Evolutionary conservation across 2,888 invertebrate species (phyloP).

Genomic region (Callinectes sapidus): DNA sequence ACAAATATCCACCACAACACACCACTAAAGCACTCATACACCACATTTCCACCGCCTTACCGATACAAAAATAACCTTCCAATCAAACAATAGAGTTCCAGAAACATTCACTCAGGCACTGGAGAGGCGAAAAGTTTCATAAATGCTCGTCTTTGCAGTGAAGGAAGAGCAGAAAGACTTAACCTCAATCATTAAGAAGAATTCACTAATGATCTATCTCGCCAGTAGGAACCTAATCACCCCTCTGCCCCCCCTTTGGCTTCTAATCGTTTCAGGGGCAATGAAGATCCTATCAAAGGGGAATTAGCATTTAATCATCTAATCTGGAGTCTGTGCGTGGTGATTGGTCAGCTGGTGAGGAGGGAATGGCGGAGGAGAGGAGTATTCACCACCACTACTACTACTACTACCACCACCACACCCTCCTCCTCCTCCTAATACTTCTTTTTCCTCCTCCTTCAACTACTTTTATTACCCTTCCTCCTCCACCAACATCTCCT

Average conservation of each 20-base stretch:
- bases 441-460: background rate
- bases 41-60: no score
- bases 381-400: background rate
- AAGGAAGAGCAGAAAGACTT: background rate
- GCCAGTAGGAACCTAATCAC: background rate
- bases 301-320: slow-evolving; percentile 56
- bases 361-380: background rate
- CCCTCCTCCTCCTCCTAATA: background rate
- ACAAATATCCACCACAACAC: background rate
- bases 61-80: no score
- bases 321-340: slow-evolving; percentile 45
- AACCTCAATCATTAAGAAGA: slow-evolving; percentile 26
- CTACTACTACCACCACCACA: background rate
- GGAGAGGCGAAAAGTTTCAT: background rate
- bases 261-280: slow-evolving; percentile 42
- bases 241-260: background rate
- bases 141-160: background rate
- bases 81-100: no score
- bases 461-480: slow-evolving; percentile 13
- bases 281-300: slow-evolving; percentile 45
- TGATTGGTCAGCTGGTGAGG: background rate
- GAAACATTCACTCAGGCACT: background rate
- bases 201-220: slow-evolving; percentile 45
- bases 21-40: background rate
- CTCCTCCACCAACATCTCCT: background rate